Evolutionary conservation across 2,113 vertebrate genomes (phyloP), one percentile per base, ranked within the genome.

Genomic region (Larimichthys crocea): DNA sequence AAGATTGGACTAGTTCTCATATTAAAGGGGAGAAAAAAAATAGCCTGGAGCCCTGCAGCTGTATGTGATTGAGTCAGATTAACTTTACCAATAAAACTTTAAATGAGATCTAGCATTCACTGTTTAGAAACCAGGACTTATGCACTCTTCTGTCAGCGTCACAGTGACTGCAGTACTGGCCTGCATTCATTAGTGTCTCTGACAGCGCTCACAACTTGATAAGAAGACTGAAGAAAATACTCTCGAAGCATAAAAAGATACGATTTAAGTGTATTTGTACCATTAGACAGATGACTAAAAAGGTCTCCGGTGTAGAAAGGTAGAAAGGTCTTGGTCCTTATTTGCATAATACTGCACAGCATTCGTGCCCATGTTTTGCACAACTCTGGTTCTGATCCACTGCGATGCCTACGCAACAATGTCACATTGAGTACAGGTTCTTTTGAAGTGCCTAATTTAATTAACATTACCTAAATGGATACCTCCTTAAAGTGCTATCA

Each of bases 1-100:
- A 50, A 63, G 79, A 65, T 11, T 67, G 31, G n/a, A 65, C 52
- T 42, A 16, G n/a, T 70, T 31, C 22, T 77, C 22, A 56, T 42
- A 29, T 69, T 50, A 55, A 35, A 3, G 5, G 42, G 7, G 5
- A 26, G 3, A 11, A 24, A 40, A 40, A 35, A 20, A 56, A 15
- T n/a, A 40, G 1, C 19, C 20, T 14, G 10, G 20, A 50, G 31
- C 50, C 50, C 64, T 79, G 52, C 48, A 14, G 44, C 14, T 11
- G 44, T 46, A 14, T 46, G 44, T 46, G 44, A 46, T 14, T 46
- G 12, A 17, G 49, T 52, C 49, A 14, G 35, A 17, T 52, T 50
- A 20, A 71, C 63, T 35, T 35, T 8, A 57, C 5, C 44, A 46
- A 14, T 46, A 4, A 46, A 46, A 14, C 10, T 46, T 46, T 46